These are phyloP conservation scores for Neopelma chrysocephalum DNA, from an alignment of 2,797 vertebrate genomes.

Conservation along the genomic window DNA sequence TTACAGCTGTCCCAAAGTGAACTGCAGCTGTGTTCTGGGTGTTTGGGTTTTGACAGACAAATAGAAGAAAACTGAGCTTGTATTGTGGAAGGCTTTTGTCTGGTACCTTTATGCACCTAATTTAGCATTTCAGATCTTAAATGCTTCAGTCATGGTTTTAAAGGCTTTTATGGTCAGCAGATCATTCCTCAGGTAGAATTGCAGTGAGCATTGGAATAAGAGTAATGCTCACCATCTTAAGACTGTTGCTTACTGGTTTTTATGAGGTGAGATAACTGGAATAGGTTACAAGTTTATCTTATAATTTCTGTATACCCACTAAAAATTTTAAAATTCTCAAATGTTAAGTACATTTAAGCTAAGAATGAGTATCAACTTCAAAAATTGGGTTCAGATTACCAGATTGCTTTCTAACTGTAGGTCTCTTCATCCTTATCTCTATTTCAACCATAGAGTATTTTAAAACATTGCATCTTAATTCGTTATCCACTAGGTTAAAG, in stretches of 20 bases:
- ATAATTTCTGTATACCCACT: neutral
- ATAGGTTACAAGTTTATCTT: neutral
- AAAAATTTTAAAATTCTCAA: neutral
- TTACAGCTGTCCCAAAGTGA: neutral
- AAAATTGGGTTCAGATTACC: neutral
- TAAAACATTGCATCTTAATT: conserved; percentile 46
- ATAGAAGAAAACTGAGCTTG: neutral
- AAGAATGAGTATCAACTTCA: neutral
- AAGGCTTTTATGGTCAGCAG: neutral
- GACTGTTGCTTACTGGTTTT: neutral
- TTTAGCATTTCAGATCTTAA: neutral
- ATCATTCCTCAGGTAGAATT: neutral
- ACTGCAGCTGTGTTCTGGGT: neutral
- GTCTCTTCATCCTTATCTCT: neutral
- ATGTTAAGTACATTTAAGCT: neutral
- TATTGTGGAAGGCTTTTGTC: neutral
- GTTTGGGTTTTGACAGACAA: neutral
- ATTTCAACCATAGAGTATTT: neutral
- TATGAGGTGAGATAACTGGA: neutral
- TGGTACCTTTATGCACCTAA: neutral
- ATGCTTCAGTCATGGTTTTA: neutral
- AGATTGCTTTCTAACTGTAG: neutral
- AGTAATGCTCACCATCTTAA: neutral
- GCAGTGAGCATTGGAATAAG: neutral
- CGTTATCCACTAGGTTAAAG: conserved; percentile 67